Evolutionary conservation across 2,888 invertebrate genomes (phyloP), one percentile per base, ranked within the genome.

Genomic region (Eristalis tenax): DNA sequence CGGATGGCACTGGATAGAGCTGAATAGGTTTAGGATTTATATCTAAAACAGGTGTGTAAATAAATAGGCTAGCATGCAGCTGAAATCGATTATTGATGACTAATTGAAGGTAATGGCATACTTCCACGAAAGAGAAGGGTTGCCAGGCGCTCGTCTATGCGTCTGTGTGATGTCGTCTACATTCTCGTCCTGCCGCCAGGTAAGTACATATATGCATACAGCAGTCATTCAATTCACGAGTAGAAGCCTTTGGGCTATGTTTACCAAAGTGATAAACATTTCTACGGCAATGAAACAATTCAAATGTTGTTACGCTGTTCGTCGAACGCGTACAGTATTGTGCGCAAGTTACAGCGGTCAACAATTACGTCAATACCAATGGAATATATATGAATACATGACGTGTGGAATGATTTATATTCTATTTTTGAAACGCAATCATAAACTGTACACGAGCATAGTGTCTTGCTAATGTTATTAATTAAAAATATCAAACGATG

Each of bases 41-140:
- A 50, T 28, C 15, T 11, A 22, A 26, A 75, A 75, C 63, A 79
- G 80, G 61, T 74, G 74, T 63, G 74, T 69, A 64, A 66, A 68
- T 63, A 56, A 38, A 63, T 28, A 64, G 63, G 23, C 64, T 63
- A 22, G 63, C 74, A 61, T 81, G 81, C 81, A 75, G 38, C 23
- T 66, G 73, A 43, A 74, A 75, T 81, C 63, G 81, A 81, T 75
- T 81, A 76, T 71, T 75, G 76, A 82, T 76, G 76, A 76, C 76
- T 81, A 75, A 61, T 76, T 76, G 59, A 70, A 23, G 64, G 26
- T 64, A 59, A 57, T 71, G 32, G 73, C 66, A 74, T 38, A n/a
- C 35, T 56, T 65, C 38, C 70, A 56, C 43, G 64, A 18, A 35
- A 57, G 26, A 23, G n/a, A 23, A 74, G 74, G 74, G 50, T 40